Evolutionary conservation across 2,888 invertebrate species (phyloP), one percentile per base, ranked within the genome.

Genomic region (Plagodis pulveraria): DNA sequence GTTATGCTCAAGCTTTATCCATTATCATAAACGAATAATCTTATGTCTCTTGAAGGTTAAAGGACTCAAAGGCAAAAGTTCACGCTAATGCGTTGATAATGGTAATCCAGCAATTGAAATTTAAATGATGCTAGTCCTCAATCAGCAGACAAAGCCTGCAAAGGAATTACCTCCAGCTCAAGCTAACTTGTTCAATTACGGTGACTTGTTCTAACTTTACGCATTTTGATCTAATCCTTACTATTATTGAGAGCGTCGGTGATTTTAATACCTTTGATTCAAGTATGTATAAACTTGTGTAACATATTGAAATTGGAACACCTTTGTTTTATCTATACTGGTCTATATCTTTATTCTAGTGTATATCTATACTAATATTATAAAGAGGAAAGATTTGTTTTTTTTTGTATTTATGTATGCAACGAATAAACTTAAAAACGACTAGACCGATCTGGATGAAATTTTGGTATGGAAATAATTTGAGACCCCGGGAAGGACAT

Each of bases 181-280:
- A 44, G 33, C 50, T 52, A 72, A 73, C 66, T 73, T 73, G 64
- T 68, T 62, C 66, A 73, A 74, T 73, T 73, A 73, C 56, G 56
- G 60, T 53, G 12, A 22, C n/a, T n/a, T 8, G 55, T 44, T 49
- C 45, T 49, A 51, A 55, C 38, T 48, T 55, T 44, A 34, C 63
- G 61, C 62, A 61, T 64, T 65, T 65, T 63, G 35, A 63, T 58
- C 56, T 67, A 56, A 53, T 55, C 52, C 55, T 57, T 62, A 69
- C 54, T 65, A 65, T 54, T 50, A 46, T 34, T 46, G 2, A 36
- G 8, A 8, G 1, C 8, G 36, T 36, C 6, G 8, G 8, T 8
- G 6, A 36, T 36, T 36, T 7, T 36, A 36, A 36, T 7, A 36
- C 7, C 0, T 36, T 6, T 5, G 8, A 8, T 7, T 7, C 7